phyloP scores from a whole-genome alignment of 2,888 invertebrate species.

The Agonum fuliginosum region DNA sequence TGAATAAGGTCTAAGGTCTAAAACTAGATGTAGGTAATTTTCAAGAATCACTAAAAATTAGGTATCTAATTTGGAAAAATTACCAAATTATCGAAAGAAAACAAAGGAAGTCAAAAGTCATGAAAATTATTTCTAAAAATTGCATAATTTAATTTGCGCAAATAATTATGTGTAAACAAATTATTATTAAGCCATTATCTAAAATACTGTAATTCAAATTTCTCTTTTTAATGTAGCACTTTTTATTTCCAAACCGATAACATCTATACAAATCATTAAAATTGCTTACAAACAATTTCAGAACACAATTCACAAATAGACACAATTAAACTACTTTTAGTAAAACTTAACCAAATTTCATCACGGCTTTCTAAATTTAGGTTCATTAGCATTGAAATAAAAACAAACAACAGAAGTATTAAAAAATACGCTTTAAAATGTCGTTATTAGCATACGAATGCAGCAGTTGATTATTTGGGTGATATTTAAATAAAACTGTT shows the following conservation, averaged over 20 bases:
- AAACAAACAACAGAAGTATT: conserved; percentile 20
- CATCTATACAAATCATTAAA: conserved; percentile 24
- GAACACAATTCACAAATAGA: conserved; percentile 13
- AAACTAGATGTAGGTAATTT: too few species aligned
- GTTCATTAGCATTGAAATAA: conserved; percentile 34
- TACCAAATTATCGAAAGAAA: too few species aligned
- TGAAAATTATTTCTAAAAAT: background rate
- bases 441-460: conserved; percentile 14
- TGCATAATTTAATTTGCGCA: background rate
- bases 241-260: conserved; percentile 7
- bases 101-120: background rate
- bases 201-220: conserved; percentile 7
- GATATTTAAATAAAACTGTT: conserved; percentile 7
- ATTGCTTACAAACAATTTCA: conserved; percentile 18
- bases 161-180: conserved; percentile 28
- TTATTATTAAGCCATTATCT: conserved; percentile 5
- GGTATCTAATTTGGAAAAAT: too few species aligned
- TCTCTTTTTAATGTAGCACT: background rate
- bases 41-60: too few species aligned
- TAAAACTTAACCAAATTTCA: conserved; percentile 13
- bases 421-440: background rate
- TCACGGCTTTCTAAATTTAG: conserved; percentile 22
- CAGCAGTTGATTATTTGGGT: background rate
- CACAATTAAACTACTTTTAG: conserved; percentile 10
- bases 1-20: too few species aligned